These are phyloP conservation scores for Operophtera brumata DNA, from an alignment of 2,888 invertebrate genomes.

Conservation along the genomic window DNA sequence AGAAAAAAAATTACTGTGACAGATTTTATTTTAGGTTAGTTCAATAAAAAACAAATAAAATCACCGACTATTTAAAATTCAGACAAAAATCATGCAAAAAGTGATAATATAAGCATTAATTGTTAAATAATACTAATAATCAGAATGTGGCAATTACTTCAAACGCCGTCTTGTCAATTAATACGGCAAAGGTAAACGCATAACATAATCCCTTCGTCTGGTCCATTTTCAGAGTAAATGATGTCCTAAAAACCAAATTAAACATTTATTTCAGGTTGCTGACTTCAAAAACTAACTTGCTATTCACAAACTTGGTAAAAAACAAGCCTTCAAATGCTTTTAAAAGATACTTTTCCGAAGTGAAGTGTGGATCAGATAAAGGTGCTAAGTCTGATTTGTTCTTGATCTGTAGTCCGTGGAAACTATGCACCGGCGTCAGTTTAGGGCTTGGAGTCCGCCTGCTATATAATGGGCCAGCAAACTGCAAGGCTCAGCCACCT, in stretches of 20 bases:
- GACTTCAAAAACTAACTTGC: conserved; percentile 51
- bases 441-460: conserved; percentile 63
- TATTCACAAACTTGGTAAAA: conserved; percentile 56
- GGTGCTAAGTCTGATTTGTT: conserved; percentile 51
- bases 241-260: neutral
- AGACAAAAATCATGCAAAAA: too few relatives aligned
- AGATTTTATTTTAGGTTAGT: too few relatives aligned
- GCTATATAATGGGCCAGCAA: conserved; percentile 79
- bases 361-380: conserved; percentile 51
- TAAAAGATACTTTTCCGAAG: conserved; percentile 56
- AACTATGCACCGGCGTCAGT: conserved; percentile 70
- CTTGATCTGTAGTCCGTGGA: conserved; percentile 67
- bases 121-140: neutral
- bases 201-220: neutral
- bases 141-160: conserved; percentile 70
- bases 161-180: conserved; percentile 55
- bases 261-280: conserved; percentile 55
- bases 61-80: too few relatives aligned
- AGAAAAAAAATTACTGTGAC: too few relatives aligned
- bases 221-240: neutral
- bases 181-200: conserved; percentile 59
- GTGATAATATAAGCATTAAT: too few relatives aligned
- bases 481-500: conserved; percentile 81
- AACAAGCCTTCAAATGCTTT: conserved; percentile 54
- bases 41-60: too few relatives aligned